Evolutionary conservation across 2,113 vertebrate species (phyloP).

Genomic region (Coptodon bakossiorum): DNA sequence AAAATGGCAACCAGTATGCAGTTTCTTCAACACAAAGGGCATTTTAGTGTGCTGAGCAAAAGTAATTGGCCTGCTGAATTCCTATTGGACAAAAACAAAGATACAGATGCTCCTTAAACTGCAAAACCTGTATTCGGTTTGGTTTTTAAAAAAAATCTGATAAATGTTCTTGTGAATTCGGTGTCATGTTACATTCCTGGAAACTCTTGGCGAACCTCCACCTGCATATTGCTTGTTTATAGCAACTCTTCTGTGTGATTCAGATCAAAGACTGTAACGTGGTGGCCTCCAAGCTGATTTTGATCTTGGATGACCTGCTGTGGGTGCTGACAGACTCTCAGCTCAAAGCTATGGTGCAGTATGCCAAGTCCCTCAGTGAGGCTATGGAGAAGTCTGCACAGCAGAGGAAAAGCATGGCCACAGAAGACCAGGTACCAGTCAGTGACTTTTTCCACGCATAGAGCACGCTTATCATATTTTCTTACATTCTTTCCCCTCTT

Average conservation of each 20-base stretch:
- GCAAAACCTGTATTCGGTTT: not conserved
- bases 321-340: slow-evolving; percentile 99
- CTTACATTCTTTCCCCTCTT: not conserved
- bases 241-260: not conserved
- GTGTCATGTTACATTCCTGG: not conserved
- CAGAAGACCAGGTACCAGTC: slow-evolving; percentile 73
- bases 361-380: slow-evolving; percentile 97
- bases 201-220: not conserved
- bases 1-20: not conserved
- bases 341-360: slow-evolving; percentile 97
- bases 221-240: not conserved
- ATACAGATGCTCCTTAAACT: not conserved
- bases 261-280: slow-evolving; percentile 97
- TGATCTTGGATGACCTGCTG: slow-evolving; percentile 92
- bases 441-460: not conserved
- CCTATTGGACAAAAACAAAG: not conserved
- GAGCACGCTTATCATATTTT: not conserved
- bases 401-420: slow-evolving; percentile 93
- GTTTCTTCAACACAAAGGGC: not conserved
- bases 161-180: not conserved
- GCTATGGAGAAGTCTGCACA: slow-evolving; percentile 96
- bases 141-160: not conserved
- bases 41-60: not conserved
- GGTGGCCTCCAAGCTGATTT: slow-evolving; percentile 90
- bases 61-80: not conserved